Evolutionary conservation across 2,113 vertebrate genomes (phyloP).

Genomic region (Menura novaehollandiae): DNA sequence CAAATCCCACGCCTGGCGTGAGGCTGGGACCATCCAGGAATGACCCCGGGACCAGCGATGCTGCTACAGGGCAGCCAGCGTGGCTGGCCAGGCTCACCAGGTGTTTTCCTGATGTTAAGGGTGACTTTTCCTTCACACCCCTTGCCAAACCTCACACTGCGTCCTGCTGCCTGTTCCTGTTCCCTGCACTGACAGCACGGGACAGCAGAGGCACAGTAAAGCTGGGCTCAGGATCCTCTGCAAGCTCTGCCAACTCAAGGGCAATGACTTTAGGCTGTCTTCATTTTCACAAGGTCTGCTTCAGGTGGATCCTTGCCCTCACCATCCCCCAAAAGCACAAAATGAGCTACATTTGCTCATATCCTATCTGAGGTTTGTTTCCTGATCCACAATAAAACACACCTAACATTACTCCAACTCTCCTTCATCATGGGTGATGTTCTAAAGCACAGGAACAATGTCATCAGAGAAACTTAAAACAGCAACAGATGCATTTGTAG

Average conservation of each 20-base stretch:
- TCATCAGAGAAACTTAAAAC: background rate
- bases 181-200: background rate
- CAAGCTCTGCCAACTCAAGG: background rate
- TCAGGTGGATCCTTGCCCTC: background rate
- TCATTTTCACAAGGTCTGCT: background rate
- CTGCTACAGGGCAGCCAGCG: background rate
- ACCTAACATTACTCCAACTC: background rate
- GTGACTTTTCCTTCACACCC: background rate
- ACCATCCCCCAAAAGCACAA: background rate
- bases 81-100: background rate
- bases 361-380: background rate
- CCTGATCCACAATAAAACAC: background rate
- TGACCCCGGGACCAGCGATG: background rate
- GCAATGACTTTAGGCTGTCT: background rate
- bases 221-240: background rate
- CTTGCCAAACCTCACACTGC: background rate
- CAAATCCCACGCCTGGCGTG: accelerated
- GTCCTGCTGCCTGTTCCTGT: background rate
- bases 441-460: background rate
- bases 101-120: background rate
- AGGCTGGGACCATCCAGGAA: background rate
- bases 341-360: background rate
- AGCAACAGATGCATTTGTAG: background rate
- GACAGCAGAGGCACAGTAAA: background rate
- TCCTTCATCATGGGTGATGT: background rate